Evolutionary conservation across 2,888 invertebrate species (phyloP).

Genomic region (Cetonia aurata): DNA sequence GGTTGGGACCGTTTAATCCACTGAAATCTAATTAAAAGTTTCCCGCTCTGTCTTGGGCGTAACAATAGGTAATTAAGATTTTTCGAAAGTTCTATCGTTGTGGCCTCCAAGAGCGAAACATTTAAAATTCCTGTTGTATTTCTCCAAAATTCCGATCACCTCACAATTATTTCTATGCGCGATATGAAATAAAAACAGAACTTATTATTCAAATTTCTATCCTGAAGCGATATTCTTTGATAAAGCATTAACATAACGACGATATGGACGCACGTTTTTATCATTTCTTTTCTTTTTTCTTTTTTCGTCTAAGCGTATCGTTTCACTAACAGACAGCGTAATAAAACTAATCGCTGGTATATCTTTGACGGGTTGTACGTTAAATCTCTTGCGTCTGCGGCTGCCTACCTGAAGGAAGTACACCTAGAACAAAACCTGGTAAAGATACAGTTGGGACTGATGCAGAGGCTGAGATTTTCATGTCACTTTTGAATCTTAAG

Average conservation of each 20-base stretch:
- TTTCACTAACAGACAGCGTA: conserved; percentile 20
- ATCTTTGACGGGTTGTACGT: conserved; percentile 44
- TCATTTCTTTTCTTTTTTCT: too few relatives aligned
- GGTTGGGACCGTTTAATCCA: conserved; percentile 29
- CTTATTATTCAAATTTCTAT: too few relatives aligned
- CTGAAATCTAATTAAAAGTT: conserved; percentile 32
- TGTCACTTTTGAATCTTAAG: conserved; percentile 68
- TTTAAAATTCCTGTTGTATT: too few relatives aligned
- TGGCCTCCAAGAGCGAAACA: too few relatives aligned
- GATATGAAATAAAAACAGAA: too few relatives aligned
- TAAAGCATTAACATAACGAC: too few relatives aligned
- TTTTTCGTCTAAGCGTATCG: conserved; percentile 13
- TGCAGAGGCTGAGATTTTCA: conserved; percentile 67
- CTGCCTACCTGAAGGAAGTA: conserved; percentile 55
- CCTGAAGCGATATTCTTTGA: too few relatives aligned
- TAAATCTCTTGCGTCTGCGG: conserved; percentile 46
- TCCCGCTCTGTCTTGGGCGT: conserved; percentile 19
- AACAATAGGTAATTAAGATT: conserved; percentile 35
- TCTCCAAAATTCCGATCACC: too few relatives aligned
- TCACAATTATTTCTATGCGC: too few relatives aligned
- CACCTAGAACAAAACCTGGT: conserved; percentile 63
- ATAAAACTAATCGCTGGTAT: conserved; percentile 41
- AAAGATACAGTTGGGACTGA: conserved; percentile 63
- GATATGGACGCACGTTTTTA: too few relatives aligned
- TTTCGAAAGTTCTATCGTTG: conserved; percentile 8